phyloP scores from a whole-genome alignment of 2,888 invertebrate genomes.

The Lasioglossum vierecki region DNA sequence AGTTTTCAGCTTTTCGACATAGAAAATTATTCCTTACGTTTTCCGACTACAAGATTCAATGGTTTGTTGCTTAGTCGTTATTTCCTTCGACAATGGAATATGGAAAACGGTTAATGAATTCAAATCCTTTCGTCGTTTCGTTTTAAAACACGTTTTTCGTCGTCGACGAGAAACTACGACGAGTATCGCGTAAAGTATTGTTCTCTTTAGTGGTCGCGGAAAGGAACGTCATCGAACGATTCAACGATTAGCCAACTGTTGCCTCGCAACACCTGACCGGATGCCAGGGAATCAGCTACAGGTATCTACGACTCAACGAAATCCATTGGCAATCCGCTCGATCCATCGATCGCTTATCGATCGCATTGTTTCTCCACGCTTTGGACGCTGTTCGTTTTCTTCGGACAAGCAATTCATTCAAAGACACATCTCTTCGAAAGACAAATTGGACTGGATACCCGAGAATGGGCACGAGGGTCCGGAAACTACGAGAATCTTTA shows the following conservation, averaged over 20 bases:
- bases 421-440: neutral
- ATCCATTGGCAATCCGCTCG: neutral
- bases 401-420: neutral
- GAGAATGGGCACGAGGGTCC: no score
- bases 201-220: neutral
- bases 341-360: neutral
- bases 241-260: constrained; percentile 48
- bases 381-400: neutral
- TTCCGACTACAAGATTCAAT: neutral
- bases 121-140: neutral
- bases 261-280: constrained; percentile 34
- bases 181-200: constrained; percentile 18
- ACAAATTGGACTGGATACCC: no score
- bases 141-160: neutral
- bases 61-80: neutral
- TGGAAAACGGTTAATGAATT: neutral
- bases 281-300: constrained; percentile 18
- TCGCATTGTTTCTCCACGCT: neutral
- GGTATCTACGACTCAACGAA: neutral
- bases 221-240: constrained; percentile 18
- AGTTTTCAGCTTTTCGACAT: neutral
- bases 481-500: neutral
- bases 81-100: neutral
- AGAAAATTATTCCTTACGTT: neutral
- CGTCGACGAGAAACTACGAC: neutral